Conservation (phyloP, 2,113 vertebrate species). For the Paradoxurus hermaphroditus region DNA sequence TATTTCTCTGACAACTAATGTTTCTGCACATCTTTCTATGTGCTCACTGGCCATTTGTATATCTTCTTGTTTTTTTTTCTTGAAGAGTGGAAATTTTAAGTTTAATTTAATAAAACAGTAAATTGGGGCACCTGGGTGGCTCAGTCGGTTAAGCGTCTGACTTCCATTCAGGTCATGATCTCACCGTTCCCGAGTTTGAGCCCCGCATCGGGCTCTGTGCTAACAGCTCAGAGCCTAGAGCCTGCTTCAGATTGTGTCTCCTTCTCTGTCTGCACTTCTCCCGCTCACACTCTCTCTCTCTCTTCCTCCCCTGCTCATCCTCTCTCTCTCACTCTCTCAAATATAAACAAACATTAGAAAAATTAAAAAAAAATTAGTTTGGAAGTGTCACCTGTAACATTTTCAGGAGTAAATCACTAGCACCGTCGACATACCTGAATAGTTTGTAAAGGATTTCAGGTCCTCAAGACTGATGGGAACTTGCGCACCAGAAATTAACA, state of each 20-base stretch:
- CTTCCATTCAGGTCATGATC: too few relatives aligned
- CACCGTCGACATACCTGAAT: slow-evolving; percentile 88
- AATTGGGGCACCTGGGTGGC: too few relatives aligned
- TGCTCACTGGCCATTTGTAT: neutral
- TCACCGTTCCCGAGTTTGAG: too few relatives aligned
- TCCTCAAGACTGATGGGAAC: slow-evolving; percentile 97
- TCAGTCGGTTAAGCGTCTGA: too few relatives aligned
- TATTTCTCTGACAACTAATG: neutral
- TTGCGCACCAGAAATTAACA: slow-evolving; percentile 96
- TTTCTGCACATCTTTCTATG: neutral
- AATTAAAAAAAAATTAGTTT: neutral
- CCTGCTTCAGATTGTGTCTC: too few relatives aligned
- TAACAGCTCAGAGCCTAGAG: too few relatives aligned
- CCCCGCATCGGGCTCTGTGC: too few relatives aligned
- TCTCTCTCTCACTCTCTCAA: too few relatives aligned
- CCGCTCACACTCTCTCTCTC: too few relatives aligned
- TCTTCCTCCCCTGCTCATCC: too few relatives aligned
- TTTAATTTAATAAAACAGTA: neutral
- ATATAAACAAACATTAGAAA: too few relatives aligned
- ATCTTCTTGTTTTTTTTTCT: neutral
- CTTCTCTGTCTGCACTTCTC: too few relatives aligned
- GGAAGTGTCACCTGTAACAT: fast-evolving
- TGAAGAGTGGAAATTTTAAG: neutral
- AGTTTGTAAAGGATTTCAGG: slow-evolving; percentile 97
- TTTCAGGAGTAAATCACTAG: neutral